These are phyloP conservation scores for Alviniconcha marisindica DNA, from an alignment of 1,140 invertebrate species.

Conservation along the genomic window DNA sequence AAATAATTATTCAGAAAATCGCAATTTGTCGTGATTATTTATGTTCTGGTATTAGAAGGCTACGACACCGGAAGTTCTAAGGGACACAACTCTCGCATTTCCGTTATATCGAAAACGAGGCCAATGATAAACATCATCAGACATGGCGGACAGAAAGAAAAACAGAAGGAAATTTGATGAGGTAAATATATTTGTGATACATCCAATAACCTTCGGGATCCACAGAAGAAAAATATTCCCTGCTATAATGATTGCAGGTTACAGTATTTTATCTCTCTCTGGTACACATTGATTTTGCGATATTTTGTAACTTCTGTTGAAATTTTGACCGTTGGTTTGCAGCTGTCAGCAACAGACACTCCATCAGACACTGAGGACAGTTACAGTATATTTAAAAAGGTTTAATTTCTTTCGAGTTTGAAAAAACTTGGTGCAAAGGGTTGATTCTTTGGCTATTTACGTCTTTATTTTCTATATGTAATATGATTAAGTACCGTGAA, in stretches of 20 bases:
- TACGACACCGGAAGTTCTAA: too few species aligned
- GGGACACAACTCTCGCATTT: not conserved
- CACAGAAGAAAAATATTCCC: not conserved
- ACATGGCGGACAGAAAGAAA: constrained; percentile 8
- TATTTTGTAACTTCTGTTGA: not conserved
- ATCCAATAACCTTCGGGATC: not conserved
- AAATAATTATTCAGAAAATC: not conserved
- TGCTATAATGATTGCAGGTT: not conserved
- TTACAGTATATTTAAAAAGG: too few species aligned
- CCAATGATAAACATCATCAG: constrained; percentile 28
- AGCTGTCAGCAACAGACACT: too few species aligned
- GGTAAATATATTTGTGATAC: not conserved
- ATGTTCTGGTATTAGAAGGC: too few species aligned
- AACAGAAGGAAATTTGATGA: not conserved
- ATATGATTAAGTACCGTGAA: too few species aligned
- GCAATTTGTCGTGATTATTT: not conserved
- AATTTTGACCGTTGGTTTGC: too few species aligned
- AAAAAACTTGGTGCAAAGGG: too few species aligned
- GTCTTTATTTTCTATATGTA: too few species aligned
- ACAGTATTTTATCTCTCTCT: not conserved
- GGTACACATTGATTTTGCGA: not conserved
- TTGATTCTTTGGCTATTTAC: too few species aligned
- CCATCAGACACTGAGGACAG: too few species aligned
- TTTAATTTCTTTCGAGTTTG: too few species aligned
- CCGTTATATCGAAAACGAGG: constrained; percentile 5